These are phyloP conservation scores for Malurus melanocephalus DNA, from an alignment of 2,113 vertebrate species.

Conservation along the genomic window DNA sequence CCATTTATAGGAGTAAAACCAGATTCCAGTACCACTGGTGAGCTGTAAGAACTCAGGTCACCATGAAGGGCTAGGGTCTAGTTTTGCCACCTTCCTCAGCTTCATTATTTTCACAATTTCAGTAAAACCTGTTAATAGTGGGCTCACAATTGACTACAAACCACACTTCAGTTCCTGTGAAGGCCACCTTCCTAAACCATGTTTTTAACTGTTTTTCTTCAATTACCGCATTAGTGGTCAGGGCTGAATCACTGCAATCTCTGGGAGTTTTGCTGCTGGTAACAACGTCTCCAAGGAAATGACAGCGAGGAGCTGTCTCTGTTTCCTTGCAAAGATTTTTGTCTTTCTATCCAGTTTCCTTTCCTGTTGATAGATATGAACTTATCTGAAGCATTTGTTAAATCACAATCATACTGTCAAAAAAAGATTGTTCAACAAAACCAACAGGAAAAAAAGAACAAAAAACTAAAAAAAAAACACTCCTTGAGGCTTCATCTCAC, in stretches of 20 bases:
- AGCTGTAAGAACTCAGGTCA: neutral
- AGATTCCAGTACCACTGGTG: neutral
- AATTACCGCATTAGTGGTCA: neutral
- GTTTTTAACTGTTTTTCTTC: neutral
- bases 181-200: neutral
- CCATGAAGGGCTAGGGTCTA: neutral
- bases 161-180: neutral
- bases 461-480: neutral
- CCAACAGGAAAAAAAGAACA: neutral
- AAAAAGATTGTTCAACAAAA: neutral
- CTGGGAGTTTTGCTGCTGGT: neutral
- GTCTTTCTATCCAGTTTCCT: neutral
- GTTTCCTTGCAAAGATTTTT: neutral
- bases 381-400: neutral
- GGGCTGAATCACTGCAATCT: neutral
- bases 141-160: neutral
- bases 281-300: slow-evolving; percentile 1
- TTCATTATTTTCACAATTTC: neutral
- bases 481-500: neutral
- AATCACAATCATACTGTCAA: neutral
- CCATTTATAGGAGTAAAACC: neutral
- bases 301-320: neutral
- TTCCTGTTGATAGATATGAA: neutral
- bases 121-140: neutral
- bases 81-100: neutral